Conservation (phyloP, 2,888 invertebrate species). For the Agrochola lychnidis region DNA sequence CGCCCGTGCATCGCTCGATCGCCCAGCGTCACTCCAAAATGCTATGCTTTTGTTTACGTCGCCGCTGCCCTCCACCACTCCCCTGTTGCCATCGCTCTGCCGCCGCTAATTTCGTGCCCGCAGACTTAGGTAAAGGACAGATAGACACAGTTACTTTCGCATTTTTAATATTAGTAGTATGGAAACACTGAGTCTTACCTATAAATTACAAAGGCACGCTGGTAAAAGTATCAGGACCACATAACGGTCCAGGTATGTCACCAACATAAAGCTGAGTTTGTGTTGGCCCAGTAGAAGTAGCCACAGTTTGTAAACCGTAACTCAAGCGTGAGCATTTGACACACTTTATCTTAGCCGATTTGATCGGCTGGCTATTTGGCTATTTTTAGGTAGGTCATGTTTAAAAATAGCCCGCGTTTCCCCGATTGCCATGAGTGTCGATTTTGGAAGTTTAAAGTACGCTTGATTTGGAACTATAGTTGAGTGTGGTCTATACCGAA, state of each 20-base stretch:
- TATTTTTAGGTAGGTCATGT: slow-evolving; percentile 21
- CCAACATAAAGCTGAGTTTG: background rate
- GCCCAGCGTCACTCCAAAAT: no score
- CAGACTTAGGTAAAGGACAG: background rate
- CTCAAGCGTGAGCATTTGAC: slow-evolving; percentile 23
- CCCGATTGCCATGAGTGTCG: background rate
- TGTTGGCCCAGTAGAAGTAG: slow-evolving; percentile 13
- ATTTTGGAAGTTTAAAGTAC: background rate
- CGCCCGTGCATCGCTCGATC: no score
- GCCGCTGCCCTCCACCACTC: no score
- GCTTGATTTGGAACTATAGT: background rate
- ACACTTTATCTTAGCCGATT: slow-evolving; percentile 22
- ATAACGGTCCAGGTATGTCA: slow-evolving; percentile 1
- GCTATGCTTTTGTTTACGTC: no score
- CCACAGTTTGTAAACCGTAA: slow-evolving; percentile 36
- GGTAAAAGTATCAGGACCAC: slow-evolving; percentile 18
- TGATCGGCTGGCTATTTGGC: slow-evolving; percentile 15
- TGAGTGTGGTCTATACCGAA: background rate
- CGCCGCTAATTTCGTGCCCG: no score
- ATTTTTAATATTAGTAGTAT: background rate
- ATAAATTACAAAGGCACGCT: background rate
- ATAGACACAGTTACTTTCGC: background rate
- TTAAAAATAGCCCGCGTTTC: background rate
- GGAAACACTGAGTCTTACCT: background rate
- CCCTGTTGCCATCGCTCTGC: no score